Evolutionary conservation across 2,797 vertebrate genomes (phyloP).

Genomic region (Xenops minutus): DNA sequence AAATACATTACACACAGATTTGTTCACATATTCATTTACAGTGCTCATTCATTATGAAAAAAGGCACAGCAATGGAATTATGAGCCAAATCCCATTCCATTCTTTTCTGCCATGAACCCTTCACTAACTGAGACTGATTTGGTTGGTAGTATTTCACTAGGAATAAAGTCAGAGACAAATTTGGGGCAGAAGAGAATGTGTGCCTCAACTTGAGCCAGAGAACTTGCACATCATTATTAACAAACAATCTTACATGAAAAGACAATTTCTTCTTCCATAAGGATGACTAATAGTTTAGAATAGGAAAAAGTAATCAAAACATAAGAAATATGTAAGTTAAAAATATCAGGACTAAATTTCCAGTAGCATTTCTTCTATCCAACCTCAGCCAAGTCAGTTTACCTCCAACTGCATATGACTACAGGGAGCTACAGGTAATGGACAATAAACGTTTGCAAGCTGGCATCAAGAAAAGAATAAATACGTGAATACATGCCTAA

Average conservation of each 20-base stretch:
- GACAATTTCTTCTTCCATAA: neutral
- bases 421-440: neutral
- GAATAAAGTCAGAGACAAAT: neutral
- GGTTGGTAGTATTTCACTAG: neutral
- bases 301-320: neutral
- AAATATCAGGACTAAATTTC: neutral
- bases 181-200: accelerated
- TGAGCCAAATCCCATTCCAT: neutral
- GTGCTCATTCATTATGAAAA: neutral
- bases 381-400: neutral
- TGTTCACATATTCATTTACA: neutral
- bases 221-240: neutral
- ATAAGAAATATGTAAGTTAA: neutral
- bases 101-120: neutral
- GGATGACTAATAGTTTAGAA: neutral
- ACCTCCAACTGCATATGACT: neutral
- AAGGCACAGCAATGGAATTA: neutral
- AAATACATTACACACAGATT: neutral
- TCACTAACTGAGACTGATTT: neutral
- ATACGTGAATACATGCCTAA: neutral
- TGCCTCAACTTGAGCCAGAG: neutral
- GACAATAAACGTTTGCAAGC: neutral
- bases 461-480: neutral
- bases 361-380: neutral
- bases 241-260: neutral